These are phyloP conservation scores for Apamea sordens DNA, from an alignment of 2,888 invertebrate species.

Conservation along the genomic window DNA sequence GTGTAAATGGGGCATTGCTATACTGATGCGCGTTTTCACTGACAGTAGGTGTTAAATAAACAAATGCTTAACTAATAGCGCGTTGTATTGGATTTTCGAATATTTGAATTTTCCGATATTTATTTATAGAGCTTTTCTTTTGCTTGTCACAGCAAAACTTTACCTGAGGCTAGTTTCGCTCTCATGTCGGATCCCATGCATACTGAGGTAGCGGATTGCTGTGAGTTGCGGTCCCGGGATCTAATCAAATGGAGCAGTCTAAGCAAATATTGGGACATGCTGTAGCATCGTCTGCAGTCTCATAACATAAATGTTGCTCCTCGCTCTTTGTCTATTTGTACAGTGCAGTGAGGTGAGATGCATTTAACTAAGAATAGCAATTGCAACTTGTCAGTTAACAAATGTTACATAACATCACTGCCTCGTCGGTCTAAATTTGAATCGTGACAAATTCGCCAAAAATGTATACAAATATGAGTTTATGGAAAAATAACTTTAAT, in stretches of 20 bases:
- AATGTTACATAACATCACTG: background rate
- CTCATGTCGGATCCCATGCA: background rate
- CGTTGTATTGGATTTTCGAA: background rate
- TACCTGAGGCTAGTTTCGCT: background rate
- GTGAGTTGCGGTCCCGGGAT: background rate
- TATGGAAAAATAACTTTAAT: too few relatives aligned
- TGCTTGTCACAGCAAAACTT: background rate
- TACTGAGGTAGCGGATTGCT: background rate
- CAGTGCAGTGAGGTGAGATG: background rate
- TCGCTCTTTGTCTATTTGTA: background rate
- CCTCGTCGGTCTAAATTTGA: too few relatives aligned
- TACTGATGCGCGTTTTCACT: background rate
- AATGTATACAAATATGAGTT: too few relatives aligned
- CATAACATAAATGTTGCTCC: constrained; percentile 3
- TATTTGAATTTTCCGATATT: constrained; percentile 24
- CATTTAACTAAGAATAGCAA: background rate
- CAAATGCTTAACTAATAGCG: too few relatives aligned
- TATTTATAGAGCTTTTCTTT: constrained; percentile 5
- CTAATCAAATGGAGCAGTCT: constrained; percentile 18
- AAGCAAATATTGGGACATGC: constrained; percentile 2
- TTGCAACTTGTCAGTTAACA: background rate
- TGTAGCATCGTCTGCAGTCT: constrained; percentile 10
- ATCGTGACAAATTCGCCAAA: too few relatives aligned
- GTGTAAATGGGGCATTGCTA: background rate
- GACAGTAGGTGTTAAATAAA: background rate